Conservation (phyloP, 2,888 invertebrate species). For the Ochropleura plecta region DNA sequence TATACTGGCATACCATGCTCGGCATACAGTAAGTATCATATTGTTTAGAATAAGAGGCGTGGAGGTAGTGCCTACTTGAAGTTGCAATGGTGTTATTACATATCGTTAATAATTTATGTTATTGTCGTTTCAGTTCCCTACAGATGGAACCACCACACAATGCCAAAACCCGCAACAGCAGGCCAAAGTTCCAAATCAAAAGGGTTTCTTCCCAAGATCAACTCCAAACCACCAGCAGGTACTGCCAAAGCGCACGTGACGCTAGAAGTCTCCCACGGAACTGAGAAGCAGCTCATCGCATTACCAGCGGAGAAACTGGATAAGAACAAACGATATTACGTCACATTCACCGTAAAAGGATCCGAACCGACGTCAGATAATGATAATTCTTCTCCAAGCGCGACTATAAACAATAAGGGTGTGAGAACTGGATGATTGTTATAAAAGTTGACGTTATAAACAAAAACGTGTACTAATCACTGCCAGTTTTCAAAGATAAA, state of each 20-base stretch:
- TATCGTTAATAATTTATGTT: not conserved
- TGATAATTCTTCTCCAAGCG: constrained; percentile 84
- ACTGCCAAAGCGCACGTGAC: constrained; percentile 91
- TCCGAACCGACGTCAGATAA: constrained; percentile 91
- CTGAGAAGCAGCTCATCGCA: constrained; percentile 96
- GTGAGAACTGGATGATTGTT: constrained; percentile 79
- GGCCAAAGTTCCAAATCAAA: constrained; percentile 84
- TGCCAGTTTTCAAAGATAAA: constrained; percentile 64
- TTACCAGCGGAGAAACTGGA: constrained; percentile 96
- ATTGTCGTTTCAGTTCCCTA: constrained; percentile 92
- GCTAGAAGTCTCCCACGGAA: constrained; percentile 95
- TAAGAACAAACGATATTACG: constrained; percentile 97
- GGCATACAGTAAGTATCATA: constrained; percentile 94
- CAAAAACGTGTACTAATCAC: constrained; percentile 62
- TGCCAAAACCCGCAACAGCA: constrained; percentile 93
- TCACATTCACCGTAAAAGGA: constrained; percentile 97
- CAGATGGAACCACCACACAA: constrained; percentile 94
- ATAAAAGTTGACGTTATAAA: constrained; percentile 38
- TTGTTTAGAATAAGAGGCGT: not conserved
- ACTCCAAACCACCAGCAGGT: constrained; percentile 82
- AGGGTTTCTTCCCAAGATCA: constrained; percentile 93
- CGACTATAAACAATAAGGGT: constrained; percentile 84
- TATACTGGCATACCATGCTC: constrained; percentile 97
- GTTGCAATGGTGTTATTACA: not conserved
- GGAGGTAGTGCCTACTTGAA: too few relatives aligned